Evolutionary conservation across 1,140 invertebrate species (phyloP), one percentile per base, ranked within the genome.

Genomic region (Ectropis grisescens): DNA sequence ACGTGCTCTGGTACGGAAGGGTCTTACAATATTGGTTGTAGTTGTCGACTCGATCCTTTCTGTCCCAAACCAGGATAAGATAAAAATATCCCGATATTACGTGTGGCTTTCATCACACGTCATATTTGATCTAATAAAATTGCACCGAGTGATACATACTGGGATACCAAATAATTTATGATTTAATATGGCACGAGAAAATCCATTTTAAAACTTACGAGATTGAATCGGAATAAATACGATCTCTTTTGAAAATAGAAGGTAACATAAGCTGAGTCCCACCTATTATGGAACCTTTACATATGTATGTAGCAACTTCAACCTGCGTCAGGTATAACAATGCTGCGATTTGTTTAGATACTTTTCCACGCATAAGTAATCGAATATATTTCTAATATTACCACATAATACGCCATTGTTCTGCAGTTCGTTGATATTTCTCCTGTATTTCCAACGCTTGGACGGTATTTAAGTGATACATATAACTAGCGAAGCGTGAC

Each of bases 371-470:
- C 62, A 65, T 68, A 65, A 68, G 53, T 58, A 74, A 71, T 72
- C 58, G 71, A 72, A 80, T 80, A 76, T 74, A 76, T 80, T 76
- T 76, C 64, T 67, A 76, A 64, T 76, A 80, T 80, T 80, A 80
- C 65, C 75, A 80, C 75, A 80, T 80, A 80, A 80, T 76, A 71
- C 71, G 55, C 75, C 64, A 80, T 80, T 80, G 71, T 80, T 80
- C 71, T 68, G 58, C 51, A 55, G 54, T 66, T 56, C 47, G 55
- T 52, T 74, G 69, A 66, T 74, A 70, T 74, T 74, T 67, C 61
- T 69, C 55, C 53, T 51, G 56, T 62, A 65, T 75, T 74, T 74
- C 42, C 60, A 67, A 61, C 51, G 64, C 49, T 61, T 62, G 61
- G 57, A 66, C 57, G 53, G 42, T 56, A 55, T 60, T 65, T 68